Conservation (phyloP, 2,888 invertebrate genomes). For the Drosophila prostipennis region DNA sequence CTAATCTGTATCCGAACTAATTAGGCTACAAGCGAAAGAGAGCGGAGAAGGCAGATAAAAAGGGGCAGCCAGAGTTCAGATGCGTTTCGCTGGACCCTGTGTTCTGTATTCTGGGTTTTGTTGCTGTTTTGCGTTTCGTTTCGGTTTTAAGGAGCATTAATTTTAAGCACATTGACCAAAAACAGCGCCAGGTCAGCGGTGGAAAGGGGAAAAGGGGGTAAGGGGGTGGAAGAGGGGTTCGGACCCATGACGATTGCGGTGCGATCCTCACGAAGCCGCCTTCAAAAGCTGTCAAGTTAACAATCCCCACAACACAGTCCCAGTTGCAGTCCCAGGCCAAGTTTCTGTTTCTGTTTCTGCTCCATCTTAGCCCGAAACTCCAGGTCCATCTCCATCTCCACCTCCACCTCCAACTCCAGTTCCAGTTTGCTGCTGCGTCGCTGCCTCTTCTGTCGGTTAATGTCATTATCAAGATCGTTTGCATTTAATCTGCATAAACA, state of each 20-base stretch:
- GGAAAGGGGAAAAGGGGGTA: background rate
- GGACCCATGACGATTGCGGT: conserved; percentile 64
- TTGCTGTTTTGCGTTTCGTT: conserved; percentile 23
- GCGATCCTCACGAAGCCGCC: conserved; percentile 70
- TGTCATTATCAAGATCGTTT: conserved; percentile 83
- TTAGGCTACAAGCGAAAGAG: conserved; percentile 65
- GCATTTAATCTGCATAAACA: conserved; percentile 83
- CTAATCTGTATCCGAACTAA: conserved; percentile 68
- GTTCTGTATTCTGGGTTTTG: conserved; percentile 13
- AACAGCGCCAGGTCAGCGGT: conserved; percentile 65
- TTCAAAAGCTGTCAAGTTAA: conserved; percentile 82
- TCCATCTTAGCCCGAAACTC: conserved; percentile 21
- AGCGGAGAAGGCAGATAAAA: conserved; percentile 25
- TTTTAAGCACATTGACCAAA: conserved; percentile 73
- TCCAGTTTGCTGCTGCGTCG: conserved; percentile 59
- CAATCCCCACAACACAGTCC: conserved; percentile 71
- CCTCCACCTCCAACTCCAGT: conserved; percentile 7
- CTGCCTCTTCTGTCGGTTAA: conserved; percentile 81
- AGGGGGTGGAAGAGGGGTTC: conserved; percentile 14
- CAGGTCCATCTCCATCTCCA: conserved; percentile 7
- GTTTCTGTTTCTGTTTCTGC: conserved; percentile 15
- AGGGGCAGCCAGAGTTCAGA: conserved; percentile 62
- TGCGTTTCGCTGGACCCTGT: conserved; percentile 50
- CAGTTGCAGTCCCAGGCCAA: conserved; percentile 21
- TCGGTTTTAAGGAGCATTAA: conserved; percentile 61